Conservation (phyloP, 2,797 vertebrate genomes). For the Eulemur coronatus region DNA sequence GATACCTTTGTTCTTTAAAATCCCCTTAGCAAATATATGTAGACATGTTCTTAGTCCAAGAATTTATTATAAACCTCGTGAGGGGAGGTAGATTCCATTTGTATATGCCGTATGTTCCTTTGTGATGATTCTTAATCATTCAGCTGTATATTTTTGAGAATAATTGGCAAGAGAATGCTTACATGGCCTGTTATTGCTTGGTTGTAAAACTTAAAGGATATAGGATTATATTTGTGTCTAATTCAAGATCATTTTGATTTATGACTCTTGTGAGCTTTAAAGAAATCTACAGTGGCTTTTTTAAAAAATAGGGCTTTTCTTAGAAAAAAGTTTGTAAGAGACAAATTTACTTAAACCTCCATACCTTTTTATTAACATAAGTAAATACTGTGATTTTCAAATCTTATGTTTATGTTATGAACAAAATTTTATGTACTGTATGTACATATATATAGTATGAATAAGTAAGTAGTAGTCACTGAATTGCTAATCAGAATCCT, state of each 20-base stretch:
- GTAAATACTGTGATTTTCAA: neutral
- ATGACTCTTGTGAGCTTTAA: neutral
- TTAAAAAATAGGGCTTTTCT: neutral
- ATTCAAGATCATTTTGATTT: slow-evolving; percentile 33
- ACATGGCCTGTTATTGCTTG: neutral
- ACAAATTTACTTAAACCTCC: neutral
- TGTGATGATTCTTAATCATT: neutral
- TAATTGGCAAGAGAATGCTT: neutral
- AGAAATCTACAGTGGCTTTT: slow-evolving; percentile 8
- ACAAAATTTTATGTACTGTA: neutral
- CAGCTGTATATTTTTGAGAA: slow-evolving; percentile 1
- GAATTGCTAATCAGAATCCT: neutral
- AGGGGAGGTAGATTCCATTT: neutral
- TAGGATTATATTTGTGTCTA: neutral
- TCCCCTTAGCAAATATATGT: neutral
- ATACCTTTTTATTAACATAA: neutral
- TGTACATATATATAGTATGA: neutral
- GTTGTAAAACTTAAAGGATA: slow-evolving; percentile 1
- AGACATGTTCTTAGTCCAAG: neutral
- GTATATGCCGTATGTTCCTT: neutral
- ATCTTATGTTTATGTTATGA: neutral
- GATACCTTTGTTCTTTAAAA: neutral
- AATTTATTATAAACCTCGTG: neutral
- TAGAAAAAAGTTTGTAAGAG: neutral
- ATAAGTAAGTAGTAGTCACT: neutral